Evolutionary conservation across 2,113 vertebrate genomes (phyloP), one percentile per base, ranked within the genome.

Genomic region (Bucco capensis): DNA sequence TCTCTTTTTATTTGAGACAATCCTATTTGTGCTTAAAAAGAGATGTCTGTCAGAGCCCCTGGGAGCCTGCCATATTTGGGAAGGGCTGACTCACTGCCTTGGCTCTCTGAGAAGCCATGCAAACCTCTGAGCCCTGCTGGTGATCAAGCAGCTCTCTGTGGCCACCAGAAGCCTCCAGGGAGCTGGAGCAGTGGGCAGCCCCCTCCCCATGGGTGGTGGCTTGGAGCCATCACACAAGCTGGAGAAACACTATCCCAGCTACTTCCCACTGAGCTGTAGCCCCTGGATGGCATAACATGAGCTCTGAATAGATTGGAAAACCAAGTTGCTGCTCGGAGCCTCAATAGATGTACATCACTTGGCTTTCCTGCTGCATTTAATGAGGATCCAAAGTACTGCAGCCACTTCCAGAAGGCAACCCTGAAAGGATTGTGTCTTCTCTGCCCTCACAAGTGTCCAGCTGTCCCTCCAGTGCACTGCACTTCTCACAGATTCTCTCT

Each of bases 361-460:
- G 83, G 92, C 86, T 90, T 95, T 97, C 95, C 91, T 95, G 92
- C 78, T 92, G 72, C 46, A 33, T 93, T 96, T 96, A 95, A 96
- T 95, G 94, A 91, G 85, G 90, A 96, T 91, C 92, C 79, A 89
- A 92, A 87, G 80, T 95, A 58, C 76, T 85, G 92, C 71, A 78
- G 83, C 94, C 73, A 67, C 57, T 95, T 96, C 80, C 80, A 86
- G 83, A 54, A 94, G 91, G 93, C 93, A 94, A 57, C 91, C 10
- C 25, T 92, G 91, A 96, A 96, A 96, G 91, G 73, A 33, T 37
- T 66, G 58, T 15, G 6, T 69, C 88, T 80, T 84, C 3, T 31
- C 65, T 85, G 94, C 80, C 53, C 54, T 90, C 67, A 42, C 79
- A 74, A 75, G 81, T 54, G 53, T 89, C 83, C 87, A 12, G 28